phyloP scores from a whole-genome alignment of 1,140 invertebrate species.

The Brachionus koreanus region DNA sequence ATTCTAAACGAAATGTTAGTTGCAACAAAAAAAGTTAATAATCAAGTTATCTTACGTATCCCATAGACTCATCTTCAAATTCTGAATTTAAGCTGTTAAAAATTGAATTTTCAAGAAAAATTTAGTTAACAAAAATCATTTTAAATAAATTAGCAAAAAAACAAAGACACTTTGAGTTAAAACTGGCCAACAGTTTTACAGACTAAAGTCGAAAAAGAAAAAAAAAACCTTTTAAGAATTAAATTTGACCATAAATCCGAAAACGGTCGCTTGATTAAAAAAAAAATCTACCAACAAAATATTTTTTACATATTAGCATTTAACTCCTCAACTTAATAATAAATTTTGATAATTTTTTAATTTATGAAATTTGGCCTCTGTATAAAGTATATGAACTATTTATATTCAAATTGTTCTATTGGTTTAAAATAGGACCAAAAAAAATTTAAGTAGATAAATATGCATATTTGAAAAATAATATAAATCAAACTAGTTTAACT shows the following conservation, averaged over 20 bases:
- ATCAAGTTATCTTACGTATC: background rate
- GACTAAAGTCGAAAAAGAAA: background rate
- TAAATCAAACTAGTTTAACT: too few species aligned
- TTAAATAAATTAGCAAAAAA: background rate
- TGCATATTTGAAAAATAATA: too few species aligned
- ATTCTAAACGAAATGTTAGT: background rate
- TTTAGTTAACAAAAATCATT: background rate
- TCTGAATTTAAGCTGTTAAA: background rate
- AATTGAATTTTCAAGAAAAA: background rate
- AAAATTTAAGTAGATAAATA: too few species aligned
- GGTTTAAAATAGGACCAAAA: too few species aligned
- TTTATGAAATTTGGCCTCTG: background rate
- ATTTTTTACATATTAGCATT: background rate
- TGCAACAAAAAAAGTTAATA: background rate
- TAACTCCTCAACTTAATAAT: background rate
- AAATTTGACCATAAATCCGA: background rate
- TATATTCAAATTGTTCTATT: too few species aligned
- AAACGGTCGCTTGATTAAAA: background rate
- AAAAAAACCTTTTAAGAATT: background rate
- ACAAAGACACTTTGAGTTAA: background rate
- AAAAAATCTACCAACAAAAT: background rate
- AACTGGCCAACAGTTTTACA: background rate
- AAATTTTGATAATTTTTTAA: background rate
- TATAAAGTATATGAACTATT: too few species aligned
- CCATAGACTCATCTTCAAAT: slow-evolving; percentile 5